Evolutionary conservation across 2,888 invertebrate genomes (phyloP), one percentile per base, ranked within the genome.

Genomic region (Lasioglossum lativentre): DNA sequence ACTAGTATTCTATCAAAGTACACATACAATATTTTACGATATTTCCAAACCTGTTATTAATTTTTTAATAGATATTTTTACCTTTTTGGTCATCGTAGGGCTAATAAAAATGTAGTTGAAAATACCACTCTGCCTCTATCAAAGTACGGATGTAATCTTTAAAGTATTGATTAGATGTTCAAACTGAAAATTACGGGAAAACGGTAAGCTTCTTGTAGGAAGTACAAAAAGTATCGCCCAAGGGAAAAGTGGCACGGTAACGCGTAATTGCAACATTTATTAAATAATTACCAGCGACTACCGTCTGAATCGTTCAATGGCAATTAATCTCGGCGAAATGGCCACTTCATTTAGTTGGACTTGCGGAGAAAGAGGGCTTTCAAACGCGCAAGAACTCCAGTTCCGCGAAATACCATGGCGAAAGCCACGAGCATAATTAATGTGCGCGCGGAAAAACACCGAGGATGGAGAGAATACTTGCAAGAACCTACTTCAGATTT

Each of bases 391-490:
- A 82, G 63, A 78, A 85, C 66, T 68, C 34, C 34, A 59, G 75
- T 45, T 40, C 78, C 75, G 78, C n/a, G 68, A 75, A 78, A 86
- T 72, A 63, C 78, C 75, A 23, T 45, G 75, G 34, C 83, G 71
- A 84, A 80, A 84, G 73, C 73, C 77, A 52, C 70, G 38, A 40
- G 78, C 81, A 81, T 85, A 86, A 86, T 85, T 86, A 86, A 86
- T 79, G 78, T 85, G 59, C 63, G 19, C 70, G 42, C 68, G 27
- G 70, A 81, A 85, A 81, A 78, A 81, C 75, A 68, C 38, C 52
- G 68, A 52, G 56, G 8, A 30, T 27, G 42, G 81, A 73, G 86
- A 80, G 72, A 70, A 85, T 68, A 73, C 34, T n/a, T 0, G 52
- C 78, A 78, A 86, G 78, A 70, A 76, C 74, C n/a, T 30, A 66